These are phyloP conservation scores for Mylabris phalerata DNA, from an alignment of 1,140 invertebrate genomes.

Conservation along the genomic window DNA sequence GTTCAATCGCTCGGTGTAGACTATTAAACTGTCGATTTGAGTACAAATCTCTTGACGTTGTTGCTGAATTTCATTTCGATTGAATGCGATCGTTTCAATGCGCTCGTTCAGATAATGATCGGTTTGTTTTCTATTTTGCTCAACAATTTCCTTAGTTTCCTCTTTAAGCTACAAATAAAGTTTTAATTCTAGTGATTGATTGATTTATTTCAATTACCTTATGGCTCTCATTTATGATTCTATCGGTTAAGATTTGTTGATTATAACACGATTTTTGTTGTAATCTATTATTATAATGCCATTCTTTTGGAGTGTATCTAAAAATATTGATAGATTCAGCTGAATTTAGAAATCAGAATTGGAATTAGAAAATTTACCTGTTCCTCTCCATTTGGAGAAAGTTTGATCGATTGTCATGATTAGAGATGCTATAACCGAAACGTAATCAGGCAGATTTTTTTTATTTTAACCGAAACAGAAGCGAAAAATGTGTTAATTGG, in stretches of 20 bases:
- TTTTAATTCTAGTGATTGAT: not conserved
- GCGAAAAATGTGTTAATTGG: too few relatives aligned
- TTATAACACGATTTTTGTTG: conserved; percentile 59
- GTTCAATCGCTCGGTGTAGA: conserved; percentile 60
- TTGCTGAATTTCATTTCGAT: conserved; percentile 65
- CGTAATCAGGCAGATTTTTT: too few relatives aligned
- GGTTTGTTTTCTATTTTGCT: conserved; percentile 61
- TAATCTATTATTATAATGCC: conserved; percentile 60
- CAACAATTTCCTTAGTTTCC: conserved; percentile 55
- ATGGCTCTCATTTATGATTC: conserved; percentile 47
- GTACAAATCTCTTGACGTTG: conserved; percentile 66
- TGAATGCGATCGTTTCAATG: conserved; percentile 73
- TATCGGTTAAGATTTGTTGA: conserved; percentile 66
- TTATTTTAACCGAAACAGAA: too few relatives aligned
- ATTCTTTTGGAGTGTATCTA: conserved; percentile 61
- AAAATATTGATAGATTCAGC: too few relatives aligned
- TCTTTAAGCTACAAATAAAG: conserved; percentile 46
- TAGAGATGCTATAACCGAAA: too few relatives aligned
- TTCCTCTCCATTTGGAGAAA: too few relatives aligned
- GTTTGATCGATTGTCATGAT: too few relatives aligned
- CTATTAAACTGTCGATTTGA: conserved; percentile 62
- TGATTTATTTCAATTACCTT: conserved; percentile 20
- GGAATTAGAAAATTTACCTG: too few relatives aligned
- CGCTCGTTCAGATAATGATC: conserved; percentile 69
- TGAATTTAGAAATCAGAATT: too few relatives aligned